These are phyloP conservation scores for Pristionchus maxplancki DNA, from an alignment of 2,888 invertebrate genomes.

Conservation along the genomic window DNA sequence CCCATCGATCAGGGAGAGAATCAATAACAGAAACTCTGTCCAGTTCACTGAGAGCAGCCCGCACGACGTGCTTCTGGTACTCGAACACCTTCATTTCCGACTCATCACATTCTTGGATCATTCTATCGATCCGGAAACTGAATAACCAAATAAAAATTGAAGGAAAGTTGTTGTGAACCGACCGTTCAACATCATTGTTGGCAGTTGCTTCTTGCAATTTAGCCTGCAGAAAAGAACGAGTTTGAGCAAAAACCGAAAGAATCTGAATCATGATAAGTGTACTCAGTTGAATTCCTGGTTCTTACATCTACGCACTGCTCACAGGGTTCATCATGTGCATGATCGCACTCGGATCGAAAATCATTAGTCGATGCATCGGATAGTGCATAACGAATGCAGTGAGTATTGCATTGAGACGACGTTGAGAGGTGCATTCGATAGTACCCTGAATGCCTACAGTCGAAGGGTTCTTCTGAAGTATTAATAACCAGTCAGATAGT, in stretches of 20 bases:
- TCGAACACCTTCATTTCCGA: neutral
- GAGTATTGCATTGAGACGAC: neutral
- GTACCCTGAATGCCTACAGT: neutral
- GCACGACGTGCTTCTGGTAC: neutral
- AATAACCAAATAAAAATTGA: neutral
- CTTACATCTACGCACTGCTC: neutral
- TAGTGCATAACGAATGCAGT: neutral
- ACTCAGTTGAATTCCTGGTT: neutral
- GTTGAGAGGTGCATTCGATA: neutral
- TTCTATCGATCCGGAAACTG: neutral
- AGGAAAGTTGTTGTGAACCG: too few relatives aligned
- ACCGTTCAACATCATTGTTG: neutral
- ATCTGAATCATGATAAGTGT: neutral
- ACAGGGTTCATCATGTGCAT: neutral
- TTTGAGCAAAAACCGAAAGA: neutral
- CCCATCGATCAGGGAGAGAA: neutral
- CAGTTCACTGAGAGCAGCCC: neutral
- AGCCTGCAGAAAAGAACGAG: neutral
- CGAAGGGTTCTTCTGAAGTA: too few relatives aligned
- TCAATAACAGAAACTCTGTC: neutral
- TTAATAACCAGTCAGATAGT: neutral
- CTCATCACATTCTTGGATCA: neutral
- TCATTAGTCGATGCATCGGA: neutral
- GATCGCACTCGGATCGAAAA: neutral
- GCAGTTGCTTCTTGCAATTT: neutral